phyloP scores from a whole-genome alignment of 1,140 invertebrate species.

The Macrotrachela quadricornifera region DNA sequence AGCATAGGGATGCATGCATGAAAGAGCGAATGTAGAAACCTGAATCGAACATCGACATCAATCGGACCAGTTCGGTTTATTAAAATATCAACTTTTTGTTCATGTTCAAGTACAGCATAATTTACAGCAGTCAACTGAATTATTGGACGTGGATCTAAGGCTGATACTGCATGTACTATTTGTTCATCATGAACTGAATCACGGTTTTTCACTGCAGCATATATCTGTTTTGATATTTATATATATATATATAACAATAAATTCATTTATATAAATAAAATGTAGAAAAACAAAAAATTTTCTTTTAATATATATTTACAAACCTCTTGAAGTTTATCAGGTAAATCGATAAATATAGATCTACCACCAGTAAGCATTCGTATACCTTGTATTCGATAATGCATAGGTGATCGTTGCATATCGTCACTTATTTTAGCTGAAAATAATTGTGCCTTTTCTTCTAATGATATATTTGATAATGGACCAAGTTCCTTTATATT shows the following conservation, averaged over 20 bases:
- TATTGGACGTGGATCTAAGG: conserved; percentile 30
- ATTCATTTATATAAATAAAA: too few species aligned
- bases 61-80: conserved; percentile 33
- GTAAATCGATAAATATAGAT: too few species aligned
- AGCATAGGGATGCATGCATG: too few species aligned
- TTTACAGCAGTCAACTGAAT: conserved; percentile 38
- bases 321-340: too few species aligned
- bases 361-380: conserved; percentile 34
- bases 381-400: conserved; percentile 43
- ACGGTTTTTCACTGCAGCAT: too few species aligned
- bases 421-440: conserved; percentile 36
- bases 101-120: conserved; percentile 38
- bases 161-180: too few species aligned
- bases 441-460: conserved; percentile 38
- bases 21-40: neutral
- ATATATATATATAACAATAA: too few species aligned
- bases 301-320: too few species aligned
- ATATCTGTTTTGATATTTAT: too few species aligned
- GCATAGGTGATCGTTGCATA: conserved; percentile 35
- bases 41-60: neutral
- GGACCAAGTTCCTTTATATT: too few species aligned
- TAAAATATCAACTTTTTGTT: conserved; percentile 34
- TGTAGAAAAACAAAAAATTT: too few species aligned
- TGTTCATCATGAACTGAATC: too few species aligned
- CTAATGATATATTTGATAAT: conserved; percentile 32